phyloP scores from a whole-genome alignment of 2,113 vertebrate genomes.

The Blennius ocellaris region DNA sequence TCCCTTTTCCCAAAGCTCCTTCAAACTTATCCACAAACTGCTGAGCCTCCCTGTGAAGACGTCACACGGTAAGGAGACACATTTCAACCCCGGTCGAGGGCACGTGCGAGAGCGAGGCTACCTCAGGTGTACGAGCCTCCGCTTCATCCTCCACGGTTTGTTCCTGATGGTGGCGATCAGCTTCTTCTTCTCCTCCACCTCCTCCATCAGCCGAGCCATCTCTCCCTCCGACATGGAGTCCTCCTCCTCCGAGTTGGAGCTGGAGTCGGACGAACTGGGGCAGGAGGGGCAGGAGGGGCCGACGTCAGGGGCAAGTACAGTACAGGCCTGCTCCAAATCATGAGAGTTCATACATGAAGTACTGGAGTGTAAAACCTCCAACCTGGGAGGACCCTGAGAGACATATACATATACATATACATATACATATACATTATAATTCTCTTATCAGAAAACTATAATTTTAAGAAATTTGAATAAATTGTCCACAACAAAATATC shows the following conservation, averaged over 20 bases:
- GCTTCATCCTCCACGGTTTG: conserved; percentile 96
- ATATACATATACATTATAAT: no score
- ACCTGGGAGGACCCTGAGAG: no score
- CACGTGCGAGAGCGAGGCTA: conserved; percentile 56
- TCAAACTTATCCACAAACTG: conserved; percentile 97
- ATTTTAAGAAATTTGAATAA: no score
- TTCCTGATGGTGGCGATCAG: conserved; percentile 92
- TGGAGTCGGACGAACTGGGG: conserved; percentile 84
- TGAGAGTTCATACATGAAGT: no score
- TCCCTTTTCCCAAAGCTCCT: conserved; percentile 96
- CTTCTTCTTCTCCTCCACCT: conserved; percentile 97
- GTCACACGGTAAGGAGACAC: background rate
- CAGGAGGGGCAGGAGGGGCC: background rate
- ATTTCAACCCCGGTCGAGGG: background rate
- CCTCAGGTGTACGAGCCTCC: conserved; percentile 89
- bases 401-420: no score
- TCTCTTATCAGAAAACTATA: no score
- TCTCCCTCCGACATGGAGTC: conserved; percentile 94
- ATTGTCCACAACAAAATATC: no score
- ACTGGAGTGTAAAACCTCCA: no score
- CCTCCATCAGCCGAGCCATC: conserved; percentile 88
- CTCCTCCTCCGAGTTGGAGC: conserved; percentile 81
- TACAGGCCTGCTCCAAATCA: no score
- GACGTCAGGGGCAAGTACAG: no score
- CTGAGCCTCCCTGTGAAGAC: conserved; percentile 89